A percentile compares a stretch with the other conserved stretches of the same genome.
phyloP scores from a whole-genome alignment of 2,888 invertebrate species.

The Halocaridina rubra region DNA sequence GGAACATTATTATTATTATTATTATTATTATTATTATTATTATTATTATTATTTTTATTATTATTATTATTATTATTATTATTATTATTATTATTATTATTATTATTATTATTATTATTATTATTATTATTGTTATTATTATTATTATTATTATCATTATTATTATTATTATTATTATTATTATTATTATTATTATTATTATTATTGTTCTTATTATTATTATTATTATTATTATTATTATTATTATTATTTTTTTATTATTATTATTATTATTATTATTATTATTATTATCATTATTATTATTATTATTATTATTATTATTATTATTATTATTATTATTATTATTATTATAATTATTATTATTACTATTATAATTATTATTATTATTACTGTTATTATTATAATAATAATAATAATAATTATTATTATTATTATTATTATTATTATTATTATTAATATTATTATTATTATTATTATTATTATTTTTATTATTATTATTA shows the following conservation, averaged over 20 bases:
- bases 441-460: not conserved
- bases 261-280: not conserved
- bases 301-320: not conserved
- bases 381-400: not conserved
- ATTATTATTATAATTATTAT: not conserved
- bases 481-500: not conserved
- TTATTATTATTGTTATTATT: not conserved
- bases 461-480: not conserved
- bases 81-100: not conserved
- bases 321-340: not conserved
- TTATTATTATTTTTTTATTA: not conserved
- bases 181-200: not conserved
- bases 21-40: not conserved
- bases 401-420: not conserved
- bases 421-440: not conserved
- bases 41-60: not conserved
- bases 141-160: not conserved
- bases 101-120: not conserved
- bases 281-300: not conserved
- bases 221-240: not conserved
- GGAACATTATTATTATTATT: too few species aligned
- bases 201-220: not conserved
- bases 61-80: not conserved
- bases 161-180: not conserved
- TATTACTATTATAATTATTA: not conserved